These are phyloP conservation scores for Dipodomys merriami DNA, from an alignment of 2,113 vertebrate genomes.

Conservation along the genomic window DNA sequence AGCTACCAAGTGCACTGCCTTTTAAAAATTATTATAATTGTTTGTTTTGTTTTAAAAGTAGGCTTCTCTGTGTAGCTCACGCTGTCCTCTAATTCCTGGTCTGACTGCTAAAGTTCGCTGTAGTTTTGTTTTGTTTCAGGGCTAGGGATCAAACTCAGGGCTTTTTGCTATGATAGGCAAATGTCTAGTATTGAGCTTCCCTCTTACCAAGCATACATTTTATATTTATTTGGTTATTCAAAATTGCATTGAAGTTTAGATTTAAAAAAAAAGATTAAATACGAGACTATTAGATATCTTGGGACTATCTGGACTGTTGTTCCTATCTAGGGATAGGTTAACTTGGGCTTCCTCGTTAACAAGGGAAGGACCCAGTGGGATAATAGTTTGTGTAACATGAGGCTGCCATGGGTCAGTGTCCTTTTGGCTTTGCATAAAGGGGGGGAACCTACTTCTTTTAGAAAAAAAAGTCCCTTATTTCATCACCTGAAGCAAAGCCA, in stretches of 20 bases:
- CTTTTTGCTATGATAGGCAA: neutral
- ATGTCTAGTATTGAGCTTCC: neutral
- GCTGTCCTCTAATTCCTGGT: neutral
- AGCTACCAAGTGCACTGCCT: constrained; percentile 51
- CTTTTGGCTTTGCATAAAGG: constrained; percentile 27
- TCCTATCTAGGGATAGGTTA: neutral
- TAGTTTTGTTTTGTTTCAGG: neutral
- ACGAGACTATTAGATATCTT: neutral
- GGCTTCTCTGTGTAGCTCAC: neutral
- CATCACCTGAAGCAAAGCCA: neutral
- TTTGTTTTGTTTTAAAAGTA: neutral
- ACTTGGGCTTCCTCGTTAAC: neutral
- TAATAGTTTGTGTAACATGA: constrained; percentile 7
- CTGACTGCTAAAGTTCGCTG: neutral
- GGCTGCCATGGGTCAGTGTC: neutral
- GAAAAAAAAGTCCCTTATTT: neutral
- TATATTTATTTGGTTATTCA: neutral
- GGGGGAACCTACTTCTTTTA: neutral
- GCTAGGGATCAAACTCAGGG: neutral
- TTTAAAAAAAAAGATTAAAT: too few species aligned
- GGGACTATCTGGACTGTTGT: neutral
- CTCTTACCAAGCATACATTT: constrained; percentile 34
- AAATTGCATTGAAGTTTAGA: too few species aligned
- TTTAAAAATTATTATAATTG: too few species aligned
- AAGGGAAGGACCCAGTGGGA: neutral